These are phyloP conservation scores for Gnatocerus cornutus DNA, from an alignment of 2,888 invertebrate genomes.

Conservation along the genomic window DNA sequence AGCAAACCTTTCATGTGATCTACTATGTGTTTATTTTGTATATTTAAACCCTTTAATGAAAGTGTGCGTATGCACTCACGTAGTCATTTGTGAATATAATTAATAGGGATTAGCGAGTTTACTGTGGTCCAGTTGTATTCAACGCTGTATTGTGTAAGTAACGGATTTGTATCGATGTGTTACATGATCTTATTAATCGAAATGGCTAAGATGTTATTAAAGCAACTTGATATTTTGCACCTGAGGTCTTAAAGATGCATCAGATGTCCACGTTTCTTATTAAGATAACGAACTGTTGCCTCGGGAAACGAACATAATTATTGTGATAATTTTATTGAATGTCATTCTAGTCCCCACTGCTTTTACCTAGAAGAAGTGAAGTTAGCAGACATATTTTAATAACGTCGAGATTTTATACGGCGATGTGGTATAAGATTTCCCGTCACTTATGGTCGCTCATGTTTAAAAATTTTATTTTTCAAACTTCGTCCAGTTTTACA, in stretches of 20 bases:
- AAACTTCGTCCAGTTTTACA: no score
- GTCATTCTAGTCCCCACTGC: neutral
- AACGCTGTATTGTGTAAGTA: constrained; percentile 24
- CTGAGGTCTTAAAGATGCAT: constrained; percentile 59
- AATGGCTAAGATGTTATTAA: constrained; percentile 49
- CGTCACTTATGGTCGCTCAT: no score
- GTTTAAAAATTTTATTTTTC: no score
- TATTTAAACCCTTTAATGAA: constrained; percentile 59
- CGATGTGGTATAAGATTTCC: no score
- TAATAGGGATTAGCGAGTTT: constrained; percentile 57
- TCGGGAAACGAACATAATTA: constrained; percentile 61
- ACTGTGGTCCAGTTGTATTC: constrained; percentile 31
- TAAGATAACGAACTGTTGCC: constrained; percentile 66
- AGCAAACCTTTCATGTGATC: constrained; percentile 48
- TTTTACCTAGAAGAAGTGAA: neutral
- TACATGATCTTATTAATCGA: constrained; percentile 48
- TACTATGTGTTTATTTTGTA: constrained; percentile 56
- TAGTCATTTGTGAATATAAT: constrained; percentile 60
- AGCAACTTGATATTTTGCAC: constrained; percentile 55
- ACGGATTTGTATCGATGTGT: constrained; percentile 13
- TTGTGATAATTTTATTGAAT: constrained; percentile 38
- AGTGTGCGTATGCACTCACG: constrained; percentile 52
- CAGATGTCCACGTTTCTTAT: constrained; percentile 61
- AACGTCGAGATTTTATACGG: no score
- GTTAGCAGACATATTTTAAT: no score